Evolutionary conservation across 1,140 invertebrate genomes (phyloP).

Genomic region (Uloborus diversus): DNA sequence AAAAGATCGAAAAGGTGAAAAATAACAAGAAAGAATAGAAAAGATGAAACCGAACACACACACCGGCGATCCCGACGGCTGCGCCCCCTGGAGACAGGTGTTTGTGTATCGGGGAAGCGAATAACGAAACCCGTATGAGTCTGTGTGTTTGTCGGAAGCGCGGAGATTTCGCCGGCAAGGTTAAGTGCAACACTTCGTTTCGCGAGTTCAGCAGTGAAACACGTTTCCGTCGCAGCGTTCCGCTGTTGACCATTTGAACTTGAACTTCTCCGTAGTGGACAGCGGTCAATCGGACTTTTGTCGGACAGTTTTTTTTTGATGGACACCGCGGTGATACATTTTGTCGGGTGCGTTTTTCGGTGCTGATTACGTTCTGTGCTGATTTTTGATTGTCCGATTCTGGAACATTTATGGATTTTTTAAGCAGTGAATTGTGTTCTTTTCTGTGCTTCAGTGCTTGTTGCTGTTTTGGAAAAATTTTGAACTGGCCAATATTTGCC

Average conservation of each 20-base stretch:
- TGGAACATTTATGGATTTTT: too few relatives aligned
- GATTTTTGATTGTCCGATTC: too few relatives aligned
- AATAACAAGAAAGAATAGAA: neutral
- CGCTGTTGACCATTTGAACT: slow-evolving; percentile 50
- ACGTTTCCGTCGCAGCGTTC: slow-evolving; percentile 16
- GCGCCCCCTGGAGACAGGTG: slow-evolving; percentile 53
- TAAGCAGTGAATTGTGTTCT: too few relatives aligned
- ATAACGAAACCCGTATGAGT: slow-evolving; percentile 48
- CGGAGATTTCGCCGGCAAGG: slow-evolving; percentile 43
- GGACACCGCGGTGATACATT: too few relatives aligned
- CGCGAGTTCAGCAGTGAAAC: slow-evolving; percentile 43
- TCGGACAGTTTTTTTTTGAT: neutral
- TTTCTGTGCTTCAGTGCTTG: too few relatives aligned
- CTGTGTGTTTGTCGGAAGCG: slow-evolving; percentile 31
- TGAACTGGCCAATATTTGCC: too few relatives aligned
- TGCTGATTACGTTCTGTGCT: too few relatives aligned
- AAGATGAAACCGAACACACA: too few relatives aligned
- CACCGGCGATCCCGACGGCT: neutral
- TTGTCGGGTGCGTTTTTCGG: too few relatives aligned
- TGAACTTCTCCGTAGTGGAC: slow-evolving; percentile 44
- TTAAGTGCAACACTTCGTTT: slow-evolving; percentile 53
- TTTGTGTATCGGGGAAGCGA: slow-evolving; percentile 6
- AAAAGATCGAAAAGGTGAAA: neutral
- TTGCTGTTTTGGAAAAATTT: too few relatives aligned
- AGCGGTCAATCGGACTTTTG: slow-evolving; percentile 23